phyloP scores from a whole-genome alignment of 2,888 invertebrate species.

The Limenitis arthemis region DNA sequence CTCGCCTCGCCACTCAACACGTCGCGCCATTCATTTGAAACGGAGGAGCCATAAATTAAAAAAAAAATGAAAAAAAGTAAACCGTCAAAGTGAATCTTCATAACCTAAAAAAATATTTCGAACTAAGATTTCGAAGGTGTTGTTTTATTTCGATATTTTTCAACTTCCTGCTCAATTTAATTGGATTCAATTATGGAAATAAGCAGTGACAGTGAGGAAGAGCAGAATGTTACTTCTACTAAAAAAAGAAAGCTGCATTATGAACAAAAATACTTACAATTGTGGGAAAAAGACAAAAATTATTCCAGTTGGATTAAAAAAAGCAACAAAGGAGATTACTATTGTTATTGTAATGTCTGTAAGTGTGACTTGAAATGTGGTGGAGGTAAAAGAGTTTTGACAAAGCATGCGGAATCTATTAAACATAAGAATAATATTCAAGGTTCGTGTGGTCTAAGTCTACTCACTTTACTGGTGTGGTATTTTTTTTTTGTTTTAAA shows the following conservation, averaged over 20 bases:
- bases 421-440: slow-evolving; percentile 11
- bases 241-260: slow-evolving; percentile 9
- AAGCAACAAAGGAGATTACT: slow-evolving; percentile 14
- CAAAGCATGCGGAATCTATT: slow-evolving; percentile 9
- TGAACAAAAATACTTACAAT: slow-evolving; percentile 11
- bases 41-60: too few species aligned
- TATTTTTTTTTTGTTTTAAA: slow-evolving; percentile 5
- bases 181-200: slow-evolving; percentile 7
- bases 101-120: not conserved
- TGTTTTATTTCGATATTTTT: slow-evolving; percentile 3
- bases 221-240: slow-evolving; percentile 6
- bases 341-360: slow-evolving; percentile 15
- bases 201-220: slow-evolving; percentile 15
- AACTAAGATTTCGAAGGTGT: not conserved
- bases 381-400: slow-evolving; percentile 14
- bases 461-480: not conserved
- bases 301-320: slow-evolving; percentile 15
- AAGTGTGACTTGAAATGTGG: slow-evolving; percentile 16
- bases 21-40: too few species aligned
- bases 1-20: too few species aligned
- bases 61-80: too few species aligned
- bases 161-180: slow-evolving; percentile 8
- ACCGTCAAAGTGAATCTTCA: not conserved
- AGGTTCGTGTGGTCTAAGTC: slow-evolving; percentile 1
- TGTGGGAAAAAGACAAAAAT: slow-evolving; percentile 15